These are phyloP conservation scores for Phania funesta DNA, from an alignment of 2,888 invertebrate species.

Conservation along the genomic window DNA sequence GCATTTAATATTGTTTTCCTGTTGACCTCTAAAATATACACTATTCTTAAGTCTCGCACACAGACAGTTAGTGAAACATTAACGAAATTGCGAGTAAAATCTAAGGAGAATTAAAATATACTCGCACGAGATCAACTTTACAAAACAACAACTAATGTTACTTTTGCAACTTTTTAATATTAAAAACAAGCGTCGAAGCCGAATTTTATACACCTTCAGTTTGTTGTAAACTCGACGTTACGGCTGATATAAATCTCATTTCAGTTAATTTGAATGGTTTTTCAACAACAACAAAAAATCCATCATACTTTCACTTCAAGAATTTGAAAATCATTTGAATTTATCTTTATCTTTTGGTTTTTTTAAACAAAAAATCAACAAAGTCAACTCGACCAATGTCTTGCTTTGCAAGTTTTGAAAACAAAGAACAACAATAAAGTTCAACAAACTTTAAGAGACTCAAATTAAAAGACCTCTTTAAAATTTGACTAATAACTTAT, in stretches of 20 bases:
- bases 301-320: conserved; percentile 58
- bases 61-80: not conserved
- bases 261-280: too few species aligned
- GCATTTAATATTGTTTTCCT: conserved; percentile 68
- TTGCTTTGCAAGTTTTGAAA: conserved; percentile 15
- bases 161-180: too few species aligned
- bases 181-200: too few species aligned
- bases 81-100: conserved; percentile 2
- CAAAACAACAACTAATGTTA: too few species aligned
- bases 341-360: not conserved
- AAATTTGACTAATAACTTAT: not conserved
- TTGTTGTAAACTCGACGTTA: too few species aligned
- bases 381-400: not conserved
- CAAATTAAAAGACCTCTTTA: conserved; percentile 29
- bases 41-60: not conserved
- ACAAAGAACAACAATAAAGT: conserved; percentile 46
- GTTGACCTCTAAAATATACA: conserved; percentile 66
- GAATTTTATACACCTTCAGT: too few species aligned
- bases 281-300: not conserved
- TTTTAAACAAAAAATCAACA: not conserved
- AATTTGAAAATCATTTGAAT: not conserved
- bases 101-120: not conserved
- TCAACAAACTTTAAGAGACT: conserved; percentile 47
- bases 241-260: too few species aligned
- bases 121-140: not conserved